phyloP scores from a whole-genome alignment of 2,113 vertebrate genomes.

The Myotis yumanensis region DNA sequence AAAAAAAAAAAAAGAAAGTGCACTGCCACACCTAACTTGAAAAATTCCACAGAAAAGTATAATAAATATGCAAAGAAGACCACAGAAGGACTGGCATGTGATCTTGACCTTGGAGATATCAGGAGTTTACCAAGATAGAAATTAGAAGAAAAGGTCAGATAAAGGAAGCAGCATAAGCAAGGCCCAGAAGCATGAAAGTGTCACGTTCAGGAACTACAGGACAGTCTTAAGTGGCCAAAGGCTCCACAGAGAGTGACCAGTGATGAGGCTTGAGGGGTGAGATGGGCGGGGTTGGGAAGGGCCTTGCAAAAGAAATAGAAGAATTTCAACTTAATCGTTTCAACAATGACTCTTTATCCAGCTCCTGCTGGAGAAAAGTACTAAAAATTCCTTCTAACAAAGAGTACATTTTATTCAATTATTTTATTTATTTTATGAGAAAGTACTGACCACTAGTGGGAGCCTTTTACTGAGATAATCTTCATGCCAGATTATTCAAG shows the following conservation, averaged over 20 bases:
- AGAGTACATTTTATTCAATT: slow-evolving; percentile 1
- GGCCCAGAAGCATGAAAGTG: background rate
- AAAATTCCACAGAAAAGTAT: background rate
- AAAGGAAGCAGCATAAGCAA: slow-evolving; percentile 11
- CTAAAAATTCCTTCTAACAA: slow-evolving; percentile 47
- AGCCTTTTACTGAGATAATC: slow-evolving; percentile 45
- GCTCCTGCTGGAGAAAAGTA: background rate
- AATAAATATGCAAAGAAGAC: background rate
- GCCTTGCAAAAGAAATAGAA: background rate
- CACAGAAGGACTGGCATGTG: background rate
- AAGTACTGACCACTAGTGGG: slow-evolving; percentile 59
- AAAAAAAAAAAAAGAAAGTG: background rate
- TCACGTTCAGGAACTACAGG: background rate
- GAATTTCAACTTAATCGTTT: background rate
- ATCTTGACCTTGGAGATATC: background rate
- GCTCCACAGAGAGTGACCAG: background rate
- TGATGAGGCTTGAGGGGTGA: background rate
- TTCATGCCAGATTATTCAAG: slow-evolving; percentile 46
- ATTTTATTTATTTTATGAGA: slow-evolving; percentile 47
- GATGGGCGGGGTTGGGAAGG: background rate
- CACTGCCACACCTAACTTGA: background rate
- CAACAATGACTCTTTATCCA: background rate
- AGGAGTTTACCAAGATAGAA: background rate
- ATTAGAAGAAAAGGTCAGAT: background rate
- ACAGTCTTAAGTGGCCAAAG: background rate